Evolutionary conservation across 2,888 invertebrate genomes (phyloP), one percentile per base, ranked within the genome.

Genomic region (Cetonia aurata): DNA sequence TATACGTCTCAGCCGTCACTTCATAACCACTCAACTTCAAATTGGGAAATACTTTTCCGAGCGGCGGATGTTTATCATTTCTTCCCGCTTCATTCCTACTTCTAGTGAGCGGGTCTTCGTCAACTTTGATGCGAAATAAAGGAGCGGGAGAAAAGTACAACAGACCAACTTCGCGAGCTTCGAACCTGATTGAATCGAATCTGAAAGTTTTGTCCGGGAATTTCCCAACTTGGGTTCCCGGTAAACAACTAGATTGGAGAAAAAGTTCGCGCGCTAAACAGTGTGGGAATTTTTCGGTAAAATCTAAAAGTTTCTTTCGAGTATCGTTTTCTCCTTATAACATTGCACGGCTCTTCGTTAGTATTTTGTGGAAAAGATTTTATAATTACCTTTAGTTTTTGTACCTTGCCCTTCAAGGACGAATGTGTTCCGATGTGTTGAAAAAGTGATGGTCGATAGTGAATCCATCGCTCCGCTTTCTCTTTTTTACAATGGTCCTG

Each of bases 391-490:
- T 96, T 96, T 0, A 98, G 86, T 85, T 96, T 96, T 82, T 98
- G 98, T 67, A 97, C 94, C 88, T 99, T 99, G 70, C 98, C 98
- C 83, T 93, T 94, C 0, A 99, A 87, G 0, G 98, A 98, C 0
- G 98, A 98, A 81, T 96, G 96, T 17, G 94, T 91, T 2, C 98
- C 98, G 72, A 98, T 94, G 81, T 99, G 99, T 85, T 98, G 96
- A 82, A 99, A 99, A 0, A 99, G 86, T 0, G 97, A 95, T 0
- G 95, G 93, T 76, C 95, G 94, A 82, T 93, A 96, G 79, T 94
- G 93, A 6, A 95, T 89, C 89, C 96, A 94, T 71, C 96, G 88
- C 77, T 89, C 88, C 9, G 90, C 88, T 81, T 94, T 94, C 65
- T 90, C 92, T 77, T 89, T 88, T 75, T 89, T 89, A 80, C 98